phyloP scores from a whole-genome alignment of 2,113 vertebrate genomes.

The Pyxicephalus adspersus region DNA sequence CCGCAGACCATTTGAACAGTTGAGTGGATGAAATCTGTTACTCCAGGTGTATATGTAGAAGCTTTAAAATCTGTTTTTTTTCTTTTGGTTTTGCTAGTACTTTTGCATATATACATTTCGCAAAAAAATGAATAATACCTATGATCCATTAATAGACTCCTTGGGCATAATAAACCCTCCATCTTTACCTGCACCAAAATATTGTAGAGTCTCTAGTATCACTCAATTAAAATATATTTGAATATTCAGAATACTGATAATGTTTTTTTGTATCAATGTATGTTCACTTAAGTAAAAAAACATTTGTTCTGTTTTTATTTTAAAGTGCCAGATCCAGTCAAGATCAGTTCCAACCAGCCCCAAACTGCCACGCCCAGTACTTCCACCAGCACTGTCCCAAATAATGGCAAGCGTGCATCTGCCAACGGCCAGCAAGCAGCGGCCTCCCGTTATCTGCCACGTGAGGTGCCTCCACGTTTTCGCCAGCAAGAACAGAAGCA shows the following conservation, averaged over 20 bases:
- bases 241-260: slow-evolving; percentile 32
- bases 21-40: too few species aligned
- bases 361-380: slow-evolving; percentile 84
- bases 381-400: slow-evolving; percentile 81
- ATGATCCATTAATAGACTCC: too few species aligned
- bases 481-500: slow-evolving; percentile 98
- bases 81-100: too few species aligned
- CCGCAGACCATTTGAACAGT: too few species aligned
- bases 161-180: too few species aligned
- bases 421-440: slow-evolving; percentile 81
- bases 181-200: too few species aligned
- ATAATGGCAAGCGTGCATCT: slow-evolving; percentile 90
- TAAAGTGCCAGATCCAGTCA: slow-evolving; percentile 93
- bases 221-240: too few species aligned
- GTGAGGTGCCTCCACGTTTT: slow-evolving; percentile 96
- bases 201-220: too few species aligned
- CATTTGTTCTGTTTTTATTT: background rate
- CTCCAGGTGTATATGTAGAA: too few species aligned
- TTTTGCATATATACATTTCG: too few species aligned
- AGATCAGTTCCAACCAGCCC: slow-evolving; percentile 89
- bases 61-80: too few species aligned
- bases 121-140: too few species aligned
- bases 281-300: background rate
- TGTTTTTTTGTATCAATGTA: slow-evolving; percentile 17
- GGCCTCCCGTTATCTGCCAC: slow-evolving; percentile 89